These are phyloP conservation scores for Lucinisca nassula DNA, from an alignment of 2,888 invertebrate genomes.

Conservation along the genomic window DNA sequence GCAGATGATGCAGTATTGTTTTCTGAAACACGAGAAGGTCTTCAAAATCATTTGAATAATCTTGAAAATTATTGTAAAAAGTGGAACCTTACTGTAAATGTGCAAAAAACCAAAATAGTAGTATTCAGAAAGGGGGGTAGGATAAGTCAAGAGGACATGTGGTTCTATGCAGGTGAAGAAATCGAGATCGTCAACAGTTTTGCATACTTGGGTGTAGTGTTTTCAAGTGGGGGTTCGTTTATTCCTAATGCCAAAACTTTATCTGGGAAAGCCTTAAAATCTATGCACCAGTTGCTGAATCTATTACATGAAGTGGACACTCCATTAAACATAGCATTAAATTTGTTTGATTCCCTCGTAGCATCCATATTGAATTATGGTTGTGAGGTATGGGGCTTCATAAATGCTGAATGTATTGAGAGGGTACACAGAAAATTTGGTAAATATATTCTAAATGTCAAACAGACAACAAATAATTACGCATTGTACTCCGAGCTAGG, in stretches of 20 bases:
- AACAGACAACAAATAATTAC: not conserved
- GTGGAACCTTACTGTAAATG: not conserved
- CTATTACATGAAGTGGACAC: not conserved
- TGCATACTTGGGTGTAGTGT: not conserved
- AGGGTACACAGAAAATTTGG: not conserved
- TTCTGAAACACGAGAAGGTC: not conserved
- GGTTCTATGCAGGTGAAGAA: not conserved
- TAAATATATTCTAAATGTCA: not conserved
- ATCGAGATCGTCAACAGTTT: not conserved
- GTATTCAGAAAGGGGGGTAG: not conserved
- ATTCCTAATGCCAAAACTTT: not conserved
- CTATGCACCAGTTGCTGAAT: not conserved
- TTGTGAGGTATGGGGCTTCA: not conserved
- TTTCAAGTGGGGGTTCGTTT: not conserved
- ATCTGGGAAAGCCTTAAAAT: not conserved
- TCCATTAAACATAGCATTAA: not conserved
- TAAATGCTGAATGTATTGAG: not conserved
- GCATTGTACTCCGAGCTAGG: not conserved
- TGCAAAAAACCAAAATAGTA: not conserved
- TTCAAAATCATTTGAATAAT: too few species aligned
- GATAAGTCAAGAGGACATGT: not conserved
- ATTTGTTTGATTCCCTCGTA: not conserved
- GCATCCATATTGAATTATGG: not conserved
- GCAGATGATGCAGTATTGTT: not conserved
- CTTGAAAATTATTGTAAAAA: not conserved